Conservation (phyloP, 2,113 vertebrate species). For the Triplophysa siluroides region DNA sequence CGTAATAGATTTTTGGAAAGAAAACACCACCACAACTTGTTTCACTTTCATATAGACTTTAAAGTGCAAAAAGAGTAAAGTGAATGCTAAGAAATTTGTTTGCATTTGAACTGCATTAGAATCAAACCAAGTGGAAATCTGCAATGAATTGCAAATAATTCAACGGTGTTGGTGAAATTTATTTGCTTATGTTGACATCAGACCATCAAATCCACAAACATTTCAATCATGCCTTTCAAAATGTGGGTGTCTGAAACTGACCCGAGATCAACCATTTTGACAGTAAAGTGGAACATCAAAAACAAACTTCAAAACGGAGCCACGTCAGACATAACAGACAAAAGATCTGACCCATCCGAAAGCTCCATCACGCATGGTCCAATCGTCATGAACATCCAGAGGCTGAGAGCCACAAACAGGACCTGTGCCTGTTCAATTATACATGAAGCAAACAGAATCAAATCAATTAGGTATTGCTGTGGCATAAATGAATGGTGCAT, state of each 20-base stretch:
- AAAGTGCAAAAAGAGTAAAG: too few species aligned
- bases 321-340: conserved; percentile 5
- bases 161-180: too few species aligned
- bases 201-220: too few species aligned
- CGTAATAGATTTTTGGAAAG: too few species aligned
- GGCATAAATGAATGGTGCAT: conserved; percentile 71
- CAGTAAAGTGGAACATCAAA: background rate
- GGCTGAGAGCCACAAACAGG: conserved; percentile 37
- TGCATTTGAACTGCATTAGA: too few species aligned
- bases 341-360: background rate
- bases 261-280: background rate
- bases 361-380: conserved; percentile 18
- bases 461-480: conserved; percentile 71
- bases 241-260: background rate
- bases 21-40: too few species aligned
- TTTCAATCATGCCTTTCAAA: too few species aligned
- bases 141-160: too few species aligned
- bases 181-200: too few species aligned
- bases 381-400: conserved; percentile 38
- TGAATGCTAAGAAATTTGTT: too few species aligned
- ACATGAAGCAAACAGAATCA: conserved; percentile 68
- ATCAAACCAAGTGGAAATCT: too few species aligned
- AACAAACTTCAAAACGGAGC: background rate
- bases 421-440: conserved; percentile 65
- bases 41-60: too few species aligned